phyloP scores from a whole-genome alignment of 2,113 vertebrate species.

The Ageneiosus marmoratus region DNA sequence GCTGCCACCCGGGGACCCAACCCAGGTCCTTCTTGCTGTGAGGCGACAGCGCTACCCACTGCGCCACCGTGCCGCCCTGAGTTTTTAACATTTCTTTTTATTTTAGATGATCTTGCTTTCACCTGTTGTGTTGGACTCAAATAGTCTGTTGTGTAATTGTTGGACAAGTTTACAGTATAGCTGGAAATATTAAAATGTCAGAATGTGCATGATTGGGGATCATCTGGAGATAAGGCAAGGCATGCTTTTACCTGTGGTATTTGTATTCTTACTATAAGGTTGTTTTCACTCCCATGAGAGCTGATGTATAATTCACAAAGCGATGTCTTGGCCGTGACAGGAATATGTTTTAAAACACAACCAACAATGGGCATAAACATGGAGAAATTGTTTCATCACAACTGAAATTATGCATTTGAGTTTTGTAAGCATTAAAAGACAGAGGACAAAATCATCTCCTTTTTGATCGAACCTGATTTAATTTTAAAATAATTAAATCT shows the following conservation, averaged over 20 bases:
- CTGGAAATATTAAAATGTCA: not conserved
- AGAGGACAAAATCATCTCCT: no score
- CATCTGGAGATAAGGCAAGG: not conserved
- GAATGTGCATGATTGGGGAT: slow-evolving; percentile 12
- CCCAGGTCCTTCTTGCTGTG: no score
- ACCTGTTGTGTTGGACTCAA: not conserved
- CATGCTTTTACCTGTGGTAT: slow-evolving; percentile 4
- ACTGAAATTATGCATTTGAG: not conserved
- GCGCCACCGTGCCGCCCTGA: no score
- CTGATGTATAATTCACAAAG: slow-evolving; percentile 42
- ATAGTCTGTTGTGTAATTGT: not conserved
- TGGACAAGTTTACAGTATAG: not conserved
- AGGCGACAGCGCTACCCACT: no score
- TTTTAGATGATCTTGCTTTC: slow-evolving; percentile 4
- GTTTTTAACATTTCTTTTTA: slow-evolving; percentile 4
- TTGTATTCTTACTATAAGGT: slow-evolving; percentile 33
- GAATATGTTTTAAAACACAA: not conserved
- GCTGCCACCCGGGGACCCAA: no score
- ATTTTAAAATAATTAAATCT: no score
- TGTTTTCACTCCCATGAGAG: slow-evolving; percentile 39
- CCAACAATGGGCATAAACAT: not conserved
- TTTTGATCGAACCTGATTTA: no score
- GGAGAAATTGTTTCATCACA: not conserved
- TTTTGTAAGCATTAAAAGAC: no score
- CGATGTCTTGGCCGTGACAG: slow-evolving; percentile 18